Evolutionary conservation across 2,113 vertebrate species (phyloP).

Genomic region (Paradisaea rubra): DNA sequence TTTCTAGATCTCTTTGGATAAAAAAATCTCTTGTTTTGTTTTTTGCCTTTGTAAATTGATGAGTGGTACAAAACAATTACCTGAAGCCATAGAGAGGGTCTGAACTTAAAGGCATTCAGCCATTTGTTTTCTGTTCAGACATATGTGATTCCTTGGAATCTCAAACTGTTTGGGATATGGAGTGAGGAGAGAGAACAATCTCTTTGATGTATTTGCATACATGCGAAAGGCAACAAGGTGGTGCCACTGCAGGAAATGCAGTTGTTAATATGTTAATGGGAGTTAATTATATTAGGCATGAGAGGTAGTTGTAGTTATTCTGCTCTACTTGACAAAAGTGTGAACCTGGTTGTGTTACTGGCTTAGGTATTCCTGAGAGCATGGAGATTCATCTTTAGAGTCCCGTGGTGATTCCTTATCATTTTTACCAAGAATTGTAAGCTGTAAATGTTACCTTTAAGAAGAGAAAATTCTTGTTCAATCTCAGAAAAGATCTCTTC

Average conservation of each 20-base stretch:
- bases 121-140: not conserved
- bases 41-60: not conserved
- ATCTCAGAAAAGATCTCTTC: not conserved
- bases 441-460: not conserved
- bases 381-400: not conserved
- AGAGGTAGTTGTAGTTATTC: not conserved
- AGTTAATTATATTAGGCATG: accelerated
- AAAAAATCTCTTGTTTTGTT: not conserved
- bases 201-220: not conserved
- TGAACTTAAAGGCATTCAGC: not conserved
- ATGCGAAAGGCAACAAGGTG: not conserved
- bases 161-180: not conserved
- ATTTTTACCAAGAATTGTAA: not conserved
- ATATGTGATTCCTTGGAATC: not conserved
- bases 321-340: not conserved
- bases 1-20: not conserved
- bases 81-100: not conserved
- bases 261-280: not conserved
- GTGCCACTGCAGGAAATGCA: not conserved
- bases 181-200: not conserved
- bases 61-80: not conserved
- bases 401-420: not conserved
- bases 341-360: not conserved
- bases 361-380: not conserved
- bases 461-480: not conserved